phyloP scores from a whole-genome alignment of 2,888 invertebrate species.

The Blastobasis adustella region DNA sequence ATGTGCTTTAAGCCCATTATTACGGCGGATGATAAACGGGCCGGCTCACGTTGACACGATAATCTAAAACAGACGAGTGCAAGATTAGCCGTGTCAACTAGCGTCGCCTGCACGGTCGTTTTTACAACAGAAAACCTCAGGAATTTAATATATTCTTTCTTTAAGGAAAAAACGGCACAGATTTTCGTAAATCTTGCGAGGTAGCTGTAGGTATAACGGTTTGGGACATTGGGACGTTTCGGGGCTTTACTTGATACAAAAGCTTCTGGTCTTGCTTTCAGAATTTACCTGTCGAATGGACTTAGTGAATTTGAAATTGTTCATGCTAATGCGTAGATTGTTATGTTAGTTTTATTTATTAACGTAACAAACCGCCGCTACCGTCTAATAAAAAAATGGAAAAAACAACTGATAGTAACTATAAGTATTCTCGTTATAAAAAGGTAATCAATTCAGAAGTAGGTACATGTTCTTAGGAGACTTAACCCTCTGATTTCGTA shows the following conservation, averaged over 20 bases:
- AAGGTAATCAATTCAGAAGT: no score
- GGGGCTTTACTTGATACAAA: no score
- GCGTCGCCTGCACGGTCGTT: slow-evolving; percentile 30
- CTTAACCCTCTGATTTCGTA: no score
- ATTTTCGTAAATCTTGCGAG: background rate
- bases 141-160: slow-evolving; percentile 4
- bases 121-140: slow-evolving; percentile 1
- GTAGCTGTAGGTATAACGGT: no score
- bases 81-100: slow-evolving; percentile 56
- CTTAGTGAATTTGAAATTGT: background rate
- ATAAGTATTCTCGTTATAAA: no score
- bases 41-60: slow-evolving; percentile 49
- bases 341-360: slow-evolving; percentile 25
- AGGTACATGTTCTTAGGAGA: no score
- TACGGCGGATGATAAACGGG: slow-evolving; percentile 44
- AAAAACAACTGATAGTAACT: background rate
- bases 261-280: no score
- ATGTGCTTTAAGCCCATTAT: slow-evolving; percentile 29
- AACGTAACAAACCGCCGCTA: no score
- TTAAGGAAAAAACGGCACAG: slow-evolving; percentile 3
- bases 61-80: slow-evolving; percentile 55
- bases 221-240: no score
- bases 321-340: slow-evolving; percentile 21
- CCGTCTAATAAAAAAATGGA: slow-evolving; percentile 9
- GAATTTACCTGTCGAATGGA: no score